phyloP scores from a whole-genome alignment of 2,113 vertebrate genomes.

The Phrynosoma platyrhinos region DNA sequence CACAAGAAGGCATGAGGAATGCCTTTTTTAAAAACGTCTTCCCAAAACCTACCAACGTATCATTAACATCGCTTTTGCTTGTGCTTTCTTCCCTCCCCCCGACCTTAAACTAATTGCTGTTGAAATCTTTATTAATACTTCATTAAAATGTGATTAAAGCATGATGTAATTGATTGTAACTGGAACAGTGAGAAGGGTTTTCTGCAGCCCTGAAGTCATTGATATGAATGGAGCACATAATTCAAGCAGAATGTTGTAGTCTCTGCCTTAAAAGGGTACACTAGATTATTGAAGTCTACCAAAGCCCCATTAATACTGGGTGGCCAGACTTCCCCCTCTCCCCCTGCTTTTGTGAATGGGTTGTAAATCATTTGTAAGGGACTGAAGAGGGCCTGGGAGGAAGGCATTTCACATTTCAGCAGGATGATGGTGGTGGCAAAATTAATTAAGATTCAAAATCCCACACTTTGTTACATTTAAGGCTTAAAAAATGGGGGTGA shows the following conservation, averaged over 20 bases:
- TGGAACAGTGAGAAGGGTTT: slow-evolving; percentile 72
- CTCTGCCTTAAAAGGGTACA: slow-evolving; percentile 53
- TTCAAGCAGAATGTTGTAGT: slow-evolving; percentile 73
- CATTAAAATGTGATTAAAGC: slow-evolving; percentile 75
- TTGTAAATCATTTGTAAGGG: slow-evolving; percentile 8
- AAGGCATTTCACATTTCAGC: neutral
- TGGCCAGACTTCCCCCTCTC: neutral
- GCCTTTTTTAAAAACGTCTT: slow-evolving; percentile 53
- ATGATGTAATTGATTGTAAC: slow-evolving; percentile 73
- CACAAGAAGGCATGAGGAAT: slow-evolving; percentile 54
- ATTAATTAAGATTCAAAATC: neutral
- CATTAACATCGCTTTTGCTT: slow-evolving; percentile 64
- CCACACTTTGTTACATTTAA: neutral
- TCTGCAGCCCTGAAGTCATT: slow-evolving; percentile 67
- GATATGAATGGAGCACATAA: slow-evolving; percentile 73
- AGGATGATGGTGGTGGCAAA: neutral
- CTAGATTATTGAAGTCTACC: slow-evolving; percentile 41
- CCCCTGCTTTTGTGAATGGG: neutral
- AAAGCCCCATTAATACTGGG: slow-evolving; percentile 4
- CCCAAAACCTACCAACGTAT: slow-evolving; percentile 44
- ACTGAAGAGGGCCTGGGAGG: neutral
- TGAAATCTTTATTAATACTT: slow-evolving; percentile 78
- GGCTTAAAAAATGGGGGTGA: neutral
- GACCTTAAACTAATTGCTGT: slow-evolving; percentile 63
- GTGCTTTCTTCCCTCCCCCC: slow-evolving; percentile 22